Evolutionary conservation across 2,113 vertebrate species (phyloP).

Genomic region (Oreochromis spilurus): DNA sequence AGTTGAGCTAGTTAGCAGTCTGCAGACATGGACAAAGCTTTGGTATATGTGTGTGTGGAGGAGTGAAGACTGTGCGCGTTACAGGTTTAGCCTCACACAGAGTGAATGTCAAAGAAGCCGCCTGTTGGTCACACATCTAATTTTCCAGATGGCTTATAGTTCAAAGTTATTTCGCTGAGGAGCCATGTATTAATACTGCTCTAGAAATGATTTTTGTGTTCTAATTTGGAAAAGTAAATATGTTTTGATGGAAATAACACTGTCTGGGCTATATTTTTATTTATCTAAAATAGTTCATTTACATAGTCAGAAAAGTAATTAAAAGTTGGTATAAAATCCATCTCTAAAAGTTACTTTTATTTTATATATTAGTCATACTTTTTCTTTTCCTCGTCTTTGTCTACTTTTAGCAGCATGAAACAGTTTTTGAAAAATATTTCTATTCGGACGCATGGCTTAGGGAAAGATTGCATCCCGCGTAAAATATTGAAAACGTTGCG

Average conservation of each 20-base stretch:
- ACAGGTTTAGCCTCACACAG: neutral
- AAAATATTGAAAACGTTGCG: neutral
- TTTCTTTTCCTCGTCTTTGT: neutral
- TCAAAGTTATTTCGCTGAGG: neutral
- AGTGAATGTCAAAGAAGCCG: neutral
- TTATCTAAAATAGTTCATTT: neutral
- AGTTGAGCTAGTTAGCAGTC: slow-evolving; percentile 85
- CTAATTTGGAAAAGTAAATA: neutral
- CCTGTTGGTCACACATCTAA: slow-evolving; percentile 1
- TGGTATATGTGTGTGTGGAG: neutral
- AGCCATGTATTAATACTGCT: neutral
- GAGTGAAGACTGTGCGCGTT: neutral
- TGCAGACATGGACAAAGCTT: neutral
- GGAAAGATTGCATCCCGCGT: neutral
- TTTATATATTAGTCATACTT: neutral
- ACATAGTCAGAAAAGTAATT: neutral
- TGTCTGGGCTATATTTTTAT: neutral
- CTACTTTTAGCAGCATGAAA: neutral
- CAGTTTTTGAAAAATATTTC: neutral
- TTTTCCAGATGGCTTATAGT: neutral
- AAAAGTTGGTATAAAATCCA: neutral
- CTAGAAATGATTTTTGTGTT: neutral
- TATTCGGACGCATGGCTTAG: neutral
- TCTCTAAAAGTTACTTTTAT: neutral
- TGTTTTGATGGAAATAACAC: neutral